Percentiles rank a stretch among this genome's conserved stretches.
These are phyloP conservation scores for Heteromurus nitidus DNA, from an alignment of 2,888 invertebrate species.

Conservation along the genomic window DNA sequence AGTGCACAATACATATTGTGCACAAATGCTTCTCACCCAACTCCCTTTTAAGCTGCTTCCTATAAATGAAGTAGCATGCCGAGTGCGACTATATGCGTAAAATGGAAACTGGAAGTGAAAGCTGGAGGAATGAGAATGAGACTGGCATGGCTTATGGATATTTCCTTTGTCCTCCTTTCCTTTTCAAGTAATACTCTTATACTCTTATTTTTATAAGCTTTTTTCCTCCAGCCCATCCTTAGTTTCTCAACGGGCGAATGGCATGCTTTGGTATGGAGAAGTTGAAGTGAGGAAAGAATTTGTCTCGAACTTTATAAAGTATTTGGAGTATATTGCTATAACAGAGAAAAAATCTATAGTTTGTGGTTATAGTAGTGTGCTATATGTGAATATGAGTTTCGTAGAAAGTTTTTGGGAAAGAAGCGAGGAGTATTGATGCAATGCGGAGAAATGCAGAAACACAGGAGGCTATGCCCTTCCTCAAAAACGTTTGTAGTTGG, in stretches of 20 bases:
- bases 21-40: no score
- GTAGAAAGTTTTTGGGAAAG: background rate
- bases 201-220: background rate
- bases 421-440: constrained; percentile 34
- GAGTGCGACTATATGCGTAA: background rate
- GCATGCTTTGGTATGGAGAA: background rate
- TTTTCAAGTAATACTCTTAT: background rate
- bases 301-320: no score
- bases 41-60: no score
- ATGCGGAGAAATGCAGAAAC: constrained; percentile 59
- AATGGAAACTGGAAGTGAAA: background rate
- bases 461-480: constrained; percentile 49
- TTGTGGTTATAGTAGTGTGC: background rate
- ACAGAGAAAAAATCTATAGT: background rate
- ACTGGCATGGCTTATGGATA: background rate
- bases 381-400: background rate
- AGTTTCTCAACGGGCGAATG: constrained; percentile 3
- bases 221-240: constrained; percentile 20
- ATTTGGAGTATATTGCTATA: background rate
- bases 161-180: background rate
- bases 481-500: background rate
- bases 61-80: background rate
- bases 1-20: background rate
- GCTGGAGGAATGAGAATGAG: constrained; percentile 5
- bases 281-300: background rate